Base-by-base conservation (phyloP, 2,113 vertebrate genomes). In the Neopipo cinnamomea region DNA sequence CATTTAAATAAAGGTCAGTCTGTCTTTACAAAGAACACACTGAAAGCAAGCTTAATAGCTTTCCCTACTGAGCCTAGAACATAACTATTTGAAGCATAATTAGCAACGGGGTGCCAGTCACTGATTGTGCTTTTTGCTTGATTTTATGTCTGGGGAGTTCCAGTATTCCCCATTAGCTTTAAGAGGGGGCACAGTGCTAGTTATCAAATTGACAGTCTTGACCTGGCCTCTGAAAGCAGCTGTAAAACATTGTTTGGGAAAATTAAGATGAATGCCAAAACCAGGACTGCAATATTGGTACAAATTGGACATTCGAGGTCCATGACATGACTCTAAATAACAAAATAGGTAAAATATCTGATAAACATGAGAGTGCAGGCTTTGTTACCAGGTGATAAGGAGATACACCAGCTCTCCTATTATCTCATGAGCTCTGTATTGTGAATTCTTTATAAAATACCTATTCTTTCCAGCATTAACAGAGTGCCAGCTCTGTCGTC, bases 11-110 rank as follows among this genome's bases (percentile, higher is more conserved):
- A 98, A 98, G 97, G 96, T 98, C 95, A 89, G 50, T 72, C 94
- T 73, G 91, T 95, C 93, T 96, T 98, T 96, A 96, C 91, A 92
- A 93, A 97, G 91, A 97, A 91, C 96, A 96, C 67, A 89, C 79
- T 96, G 90, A 91, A 98, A 97, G 96, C 79, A 95, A 88, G 91
- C 87, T 95, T 96, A 95, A 97, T 91, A 95, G 87, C 84, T 94
- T 96, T 97, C 85, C 85, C 96, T 96, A 65, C 90, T 77, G 95
- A 96, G 96, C 97, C 88, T 93, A 94, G 92, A 95, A 62, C 84
- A 87, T 94, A 97, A 95, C 95, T 97, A 92, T 96, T 97, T 97
- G 97, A 97, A 97, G 94, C 83, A 95, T 97, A 98, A 98, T 98
- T 98, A 98, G 97, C 94, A 97, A 92, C 33, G 5, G 79, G 76